Percentiles rank a stretch among this genome's conserved stretches.
Conservation (phyloP, 1,140 invertebrate genomes). For the Mizuhopecten yessoensis region DNA sequence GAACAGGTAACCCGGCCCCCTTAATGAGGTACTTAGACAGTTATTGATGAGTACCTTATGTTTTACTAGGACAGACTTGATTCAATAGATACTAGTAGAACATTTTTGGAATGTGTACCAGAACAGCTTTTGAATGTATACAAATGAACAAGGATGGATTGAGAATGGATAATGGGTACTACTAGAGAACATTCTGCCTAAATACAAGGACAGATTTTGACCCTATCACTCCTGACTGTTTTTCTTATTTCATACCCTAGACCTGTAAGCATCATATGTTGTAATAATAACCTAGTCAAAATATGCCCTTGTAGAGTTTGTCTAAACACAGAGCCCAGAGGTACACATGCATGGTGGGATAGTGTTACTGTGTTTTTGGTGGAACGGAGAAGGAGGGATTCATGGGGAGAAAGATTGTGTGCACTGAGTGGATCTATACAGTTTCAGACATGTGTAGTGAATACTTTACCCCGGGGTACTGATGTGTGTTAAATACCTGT, state of each 20-base stretch:
- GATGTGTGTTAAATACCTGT: neutral
- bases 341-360: neutral
- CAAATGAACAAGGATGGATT: no score
- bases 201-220: neutral
- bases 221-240: neutral
- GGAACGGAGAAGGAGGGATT: neutral
- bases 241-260: neutral
- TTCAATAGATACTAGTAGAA: no score
- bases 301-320: slow-evolving; percentile 19
- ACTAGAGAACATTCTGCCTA: no score
- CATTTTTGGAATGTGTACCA: no score
- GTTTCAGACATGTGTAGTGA: no score
- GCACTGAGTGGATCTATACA: neutral
- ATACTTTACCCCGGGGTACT: neutral
- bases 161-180: no score
- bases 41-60: no score
- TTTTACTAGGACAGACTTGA: no score
- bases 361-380: slow-evolving; percentile 26
- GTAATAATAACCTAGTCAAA: neutral
- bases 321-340: neutral
- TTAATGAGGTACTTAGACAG: no score
- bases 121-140: no score
- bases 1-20: neutral
- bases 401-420: neutral
- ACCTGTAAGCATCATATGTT: neutral